Evolutionary conservation across 2,113 vertebrate genomes (phyloP).

Genomic region (Dipodomys merriami): DNA sequence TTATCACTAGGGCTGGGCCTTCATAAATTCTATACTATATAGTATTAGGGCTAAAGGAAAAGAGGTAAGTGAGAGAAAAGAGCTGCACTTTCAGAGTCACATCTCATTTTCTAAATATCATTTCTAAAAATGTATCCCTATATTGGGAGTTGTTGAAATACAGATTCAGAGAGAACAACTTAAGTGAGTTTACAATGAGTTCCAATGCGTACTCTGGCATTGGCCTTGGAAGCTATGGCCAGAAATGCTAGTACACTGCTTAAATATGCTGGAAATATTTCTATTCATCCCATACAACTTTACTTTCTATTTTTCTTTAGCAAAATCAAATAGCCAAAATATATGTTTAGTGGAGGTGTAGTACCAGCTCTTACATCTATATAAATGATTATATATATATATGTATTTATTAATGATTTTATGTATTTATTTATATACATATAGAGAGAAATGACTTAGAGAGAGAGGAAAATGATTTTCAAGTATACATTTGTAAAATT

Average conservation of each 20-base stretch:
- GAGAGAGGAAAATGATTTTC: too few species aligned
- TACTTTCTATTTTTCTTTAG: background rate
- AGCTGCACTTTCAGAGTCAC: background rate
- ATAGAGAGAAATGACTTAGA: too few species aligned
- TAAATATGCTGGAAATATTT: background rate
- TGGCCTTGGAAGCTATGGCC: background rate
- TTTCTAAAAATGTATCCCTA: conserved; percentile 5
- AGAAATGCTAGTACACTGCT: background rate
- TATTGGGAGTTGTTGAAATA: background rate
- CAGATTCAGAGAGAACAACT: background rate
- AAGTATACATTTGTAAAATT: too few species aligned
- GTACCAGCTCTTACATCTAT: background rate
- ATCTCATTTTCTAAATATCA: background rate
- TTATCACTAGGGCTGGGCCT: background rate
- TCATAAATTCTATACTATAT: background rate
- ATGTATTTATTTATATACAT: too few species aligned
- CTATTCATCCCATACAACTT: background rate
- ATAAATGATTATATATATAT: too few species aligned
- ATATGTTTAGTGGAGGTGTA: background rate
- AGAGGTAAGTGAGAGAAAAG: background rate
- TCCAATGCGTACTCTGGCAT: background rate
- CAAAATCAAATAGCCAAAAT: background rate
- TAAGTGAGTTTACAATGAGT: background rate
- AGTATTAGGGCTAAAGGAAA: background rate
- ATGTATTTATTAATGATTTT: too few species aligned